Evolutionary conservation across 2,888 invertebrate species (phyloP).

Genomic region (Diaphora mendica): DNA sequence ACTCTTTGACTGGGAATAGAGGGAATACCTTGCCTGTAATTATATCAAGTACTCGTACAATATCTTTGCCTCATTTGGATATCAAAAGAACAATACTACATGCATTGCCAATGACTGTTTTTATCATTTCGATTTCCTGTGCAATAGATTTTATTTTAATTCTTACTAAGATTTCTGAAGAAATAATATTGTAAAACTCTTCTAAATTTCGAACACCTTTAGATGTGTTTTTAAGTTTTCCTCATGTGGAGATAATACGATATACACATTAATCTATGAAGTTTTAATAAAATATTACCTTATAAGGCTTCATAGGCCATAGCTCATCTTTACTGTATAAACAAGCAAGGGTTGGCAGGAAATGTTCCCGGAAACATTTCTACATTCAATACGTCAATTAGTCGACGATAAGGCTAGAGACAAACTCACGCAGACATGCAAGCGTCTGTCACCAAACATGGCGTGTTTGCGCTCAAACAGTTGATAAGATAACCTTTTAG

Average conservation of each 20-base stretch:
- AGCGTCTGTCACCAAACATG: conserved; percentile 82
- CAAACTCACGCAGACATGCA: conserved; percentile 81
- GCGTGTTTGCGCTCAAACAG: conserved; percentile 80
- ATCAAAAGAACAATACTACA: not conserved
- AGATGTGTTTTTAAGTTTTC: not conserved
- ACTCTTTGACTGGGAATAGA: too few relatives aligned
- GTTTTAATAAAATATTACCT: not conserved
- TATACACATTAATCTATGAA: not conserved
- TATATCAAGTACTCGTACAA: not conserved
- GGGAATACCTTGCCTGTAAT: not conserved
- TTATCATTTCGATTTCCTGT: not conserved
- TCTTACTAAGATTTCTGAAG: not conserved
- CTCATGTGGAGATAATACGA: not conserved
- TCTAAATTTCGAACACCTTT: not conserved
- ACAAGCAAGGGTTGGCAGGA: conserved; percentile 53
- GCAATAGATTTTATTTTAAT: not conserved
- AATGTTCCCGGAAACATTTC: conserved; percentile 72
- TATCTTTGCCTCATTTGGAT: not conserved
- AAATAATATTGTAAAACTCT: not conserved
- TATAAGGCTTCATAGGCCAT: conserved; percentile 2
- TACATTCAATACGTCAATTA: conserved; percentile 78
- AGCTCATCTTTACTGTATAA: conserved; percentile 18
- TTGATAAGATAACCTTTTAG: conserved; percentile 84
- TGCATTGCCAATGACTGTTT: not conserved
- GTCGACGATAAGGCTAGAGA: conserved; percentile 72